A percentile compares a stretch with the other conserved stretches of the same genome.
Conservation (phyloP, 2,113 vertebrate species). For the Dryoscopus gambensis region DNA sequence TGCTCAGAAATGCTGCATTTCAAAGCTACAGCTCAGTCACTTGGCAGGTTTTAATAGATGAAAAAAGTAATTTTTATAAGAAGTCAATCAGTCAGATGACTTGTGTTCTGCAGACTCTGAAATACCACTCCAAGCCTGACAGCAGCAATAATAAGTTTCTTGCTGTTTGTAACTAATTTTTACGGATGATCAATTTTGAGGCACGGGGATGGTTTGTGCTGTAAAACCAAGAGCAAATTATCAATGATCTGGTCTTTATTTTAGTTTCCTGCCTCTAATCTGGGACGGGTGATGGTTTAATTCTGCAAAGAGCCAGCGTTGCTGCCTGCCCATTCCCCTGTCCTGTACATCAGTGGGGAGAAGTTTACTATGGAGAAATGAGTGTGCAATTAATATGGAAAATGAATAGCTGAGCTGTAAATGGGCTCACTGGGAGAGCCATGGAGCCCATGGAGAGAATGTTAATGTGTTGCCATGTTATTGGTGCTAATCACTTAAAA, state of each 20-base stretch:
- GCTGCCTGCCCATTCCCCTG: not conserved
- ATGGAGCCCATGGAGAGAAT: slow-evolving; percentile 47
- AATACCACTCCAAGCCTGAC: not conserved
- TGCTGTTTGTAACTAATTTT: not conserved
- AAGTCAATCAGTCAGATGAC: not conserved
- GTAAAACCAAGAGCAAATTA: not conserved
- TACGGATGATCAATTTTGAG: not conserved
- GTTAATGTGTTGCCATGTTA: slow-evolving; percentile 65
- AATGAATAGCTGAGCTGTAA: slow-evolving; percentile 63
- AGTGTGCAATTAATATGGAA: slow-evolving; percentile 51
- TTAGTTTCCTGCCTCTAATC: not conserved
- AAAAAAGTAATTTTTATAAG: not conserved
- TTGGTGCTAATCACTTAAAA: slow-evolving; percentile 75
- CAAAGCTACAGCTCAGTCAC: not conserved
- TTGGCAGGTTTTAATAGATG: not conserved
- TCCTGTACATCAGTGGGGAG: not conserved
- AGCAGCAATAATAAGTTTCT: not conserved
- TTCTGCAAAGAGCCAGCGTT: not conserved
- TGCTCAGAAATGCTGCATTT: not conserved
- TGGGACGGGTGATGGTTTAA: not conserved
- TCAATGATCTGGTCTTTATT: not conserved
- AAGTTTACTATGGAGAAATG: not conserved
- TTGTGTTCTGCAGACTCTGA: not conserved
- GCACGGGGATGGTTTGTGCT: not conserved
- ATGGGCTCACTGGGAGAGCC: slow-evolving; percentile 64